Conservation (phyloP, 2,797 vertebrate genomes). For the Danio choprae region DNA sequence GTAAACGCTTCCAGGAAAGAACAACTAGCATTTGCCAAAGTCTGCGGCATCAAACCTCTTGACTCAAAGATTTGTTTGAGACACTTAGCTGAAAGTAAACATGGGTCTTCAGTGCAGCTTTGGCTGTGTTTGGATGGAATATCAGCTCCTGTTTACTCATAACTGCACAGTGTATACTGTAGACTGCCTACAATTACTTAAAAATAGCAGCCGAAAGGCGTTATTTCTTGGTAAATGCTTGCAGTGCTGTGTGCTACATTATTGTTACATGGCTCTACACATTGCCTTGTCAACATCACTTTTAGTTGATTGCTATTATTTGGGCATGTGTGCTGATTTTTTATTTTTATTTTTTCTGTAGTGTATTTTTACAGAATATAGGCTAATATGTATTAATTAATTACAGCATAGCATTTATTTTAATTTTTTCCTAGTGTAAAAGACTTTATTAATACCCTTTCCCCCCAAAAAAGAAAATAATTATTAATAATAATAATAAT, state of each 20-base stretch:
- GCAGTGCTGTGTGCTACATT: background rate
- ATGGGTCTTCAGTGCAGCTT: slow-evolving; percentile 2
- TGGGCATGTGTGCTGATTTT: too few relatives aligned
- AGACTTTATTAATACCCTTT: too few relatives aligned
- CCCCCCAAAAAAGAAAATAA: too few relatives aligned
- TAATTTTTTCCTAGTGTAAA: too few relatives aligned
- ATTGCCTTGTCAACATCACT: background rate
- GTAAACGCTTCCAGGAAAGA: background rate
- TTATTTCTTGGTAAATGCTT: background rate
- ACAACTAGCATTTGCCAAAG: slow-evolving; percentile 13
- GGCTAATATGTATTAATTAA: too few relatives aligned
- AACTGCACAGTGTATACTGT: background rate
- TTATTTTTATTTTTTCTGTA: too few relatives aligned
- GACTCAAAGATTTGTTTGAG: slow-evolving; percentile 23
- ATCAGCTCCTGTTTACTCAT: background rate
- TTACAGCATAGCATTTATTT: too few relatives aligned
- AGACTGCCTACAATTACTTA: background rate
- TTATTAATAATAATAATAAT: too few relatives aligned
- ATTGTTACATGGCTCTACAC: background rate
- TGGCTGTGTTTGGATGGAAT: slow-evolving; percentile 6
- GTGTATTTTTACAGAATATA: too few relatives aligned
- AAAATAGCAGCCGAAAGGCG: background rate
- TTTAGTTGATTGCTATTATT: too few relatives aligned
- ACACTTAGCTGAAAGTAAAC: background rate
- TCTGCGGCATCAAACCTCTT: slow-evolving; percentile 16